A percentile compares a stretch with the other conserved stretches of the same genome.
Conservation (phyloP, 2,797 vertebrate species). For the Notoglanidium macrostoma region DNA sequence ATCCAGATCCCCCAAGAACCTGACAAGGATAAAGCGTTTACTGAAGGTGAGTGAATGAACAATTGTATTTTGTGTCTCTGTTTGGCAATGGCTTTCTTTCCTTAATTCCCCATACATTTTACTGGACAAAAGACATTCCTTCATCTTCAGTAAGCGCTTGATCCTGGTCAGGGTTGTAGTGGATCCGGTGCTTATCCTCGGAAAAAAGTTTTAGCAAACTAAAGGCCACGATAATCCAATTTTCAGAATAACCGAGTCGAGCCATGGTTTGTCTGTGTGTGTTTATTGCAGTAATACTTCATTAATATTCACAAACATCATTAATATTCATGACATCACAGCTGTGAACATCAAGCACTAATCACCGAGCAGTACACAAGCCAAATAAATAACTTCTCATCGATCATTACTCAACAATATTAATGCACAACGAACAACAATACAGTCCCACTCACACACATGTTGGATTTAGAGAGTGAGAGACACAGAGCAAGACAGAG, state of each 20-base stretch:
- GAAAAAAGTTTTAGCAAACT: not conserved
- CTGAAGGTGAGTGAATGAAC: not conserved
- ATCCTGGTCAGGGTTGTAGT: not conserved
- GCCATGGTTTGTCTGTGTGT: not conserved
- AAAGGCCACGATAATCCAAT: not conserved
- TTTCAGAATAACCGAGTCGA: not conserved
- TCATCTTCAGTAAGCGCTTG: not conserved
- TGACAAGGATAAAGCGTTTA: not conserved
- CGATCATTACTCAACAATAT: slow-evolving; percentile 10
- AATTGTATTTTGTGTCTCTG: not conserved
- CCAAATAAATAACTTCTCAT: not conserved
- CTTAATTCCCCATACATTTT: not conserved
- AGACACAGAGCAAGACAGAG: not conserved
- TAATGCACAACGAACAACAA: not conserved
- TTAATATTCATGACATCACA: slow-evolving; percentile 62
- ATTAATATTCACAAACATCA: slow-evolving; percentile 15
- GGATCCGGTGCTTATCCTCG: not conserved
- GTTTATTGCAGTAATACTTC: slow-evolving; percentile 18
- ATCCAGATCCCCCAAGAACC: not conserved
- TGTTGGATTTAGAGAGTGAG: not conserved
- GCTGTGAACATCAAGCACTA: slow-evolving; percentile 74
- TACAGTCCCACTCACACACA: not conserved
- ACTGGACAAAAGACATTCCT: not conserved
- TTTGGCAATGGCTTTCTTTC: not conserved
- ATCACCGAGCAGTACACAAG: slow-evolving; percentile 63